phyloP scores from a whole-genome alignment of 2,888 invertebrate species.

The Globia sparganii region DNA sequence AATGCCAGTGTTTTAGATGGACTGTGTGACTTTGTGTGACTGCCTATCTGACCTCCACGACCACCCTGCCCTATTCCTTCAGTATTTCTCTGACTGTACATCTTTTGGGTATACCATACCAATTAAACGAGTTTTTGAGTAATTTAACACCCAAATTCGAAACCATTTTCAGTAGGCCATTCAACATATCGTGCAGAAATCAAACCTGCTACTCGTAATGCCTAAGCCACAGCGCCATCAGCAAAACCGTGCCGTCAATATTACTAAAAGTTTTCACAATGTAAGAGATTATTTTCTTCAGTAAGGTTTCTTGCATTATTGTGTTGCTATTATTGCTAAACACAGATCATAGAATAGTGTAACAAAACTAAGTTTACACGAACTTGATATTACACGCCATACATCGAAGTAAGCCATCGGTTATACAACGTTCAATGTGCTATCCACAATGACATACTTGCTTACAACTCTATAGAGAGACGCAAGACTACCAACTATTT shows the following conservation, averaged over 20 bases:
- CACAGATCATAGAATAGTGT: background rate
- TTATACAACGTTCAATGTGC: conserved; percentile 4
- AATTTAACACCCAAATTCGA: background rate
- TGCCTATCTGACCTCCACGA: background rate
- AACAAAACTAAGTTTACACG: conserved; percentile 12
- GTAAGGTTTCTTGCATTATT: background rate
- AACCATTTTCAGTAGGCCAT: background rate
- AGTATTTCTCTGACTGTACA: background rate
- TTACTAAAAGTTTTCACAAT: background rate
- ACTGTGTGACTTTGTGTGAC: background rate
- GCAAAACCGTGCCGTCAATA: background rate
- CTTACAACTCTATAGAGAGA: conserved; percentile 26
- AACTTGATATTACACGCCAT: conserved; percentile 2
- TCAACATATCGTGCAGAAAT: background rate
- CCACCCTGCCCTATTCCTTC: background rate
- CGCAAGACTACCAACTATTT: conserved; percentile 48
- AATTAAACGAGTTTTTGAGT: background rate
- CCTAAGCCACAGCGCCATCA: background rate
- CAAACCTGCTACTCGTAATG: background rate
- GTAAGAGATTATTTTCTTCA: too few species aligned
- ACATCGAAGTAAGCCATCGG: conserved; percentile 20
- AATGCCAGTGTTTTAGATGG: background rate
- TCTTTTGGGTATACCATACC: background rate
- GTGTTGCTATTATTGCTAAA: background rate
- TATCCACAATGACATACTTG: conserved; percentile 25